Percentiles rank a stretch among this genome's conserved stretches.
phyloP scores from a whole-genome alignment of 2,888 invertebrate genomes.

The Merodon equestris region DNA sequence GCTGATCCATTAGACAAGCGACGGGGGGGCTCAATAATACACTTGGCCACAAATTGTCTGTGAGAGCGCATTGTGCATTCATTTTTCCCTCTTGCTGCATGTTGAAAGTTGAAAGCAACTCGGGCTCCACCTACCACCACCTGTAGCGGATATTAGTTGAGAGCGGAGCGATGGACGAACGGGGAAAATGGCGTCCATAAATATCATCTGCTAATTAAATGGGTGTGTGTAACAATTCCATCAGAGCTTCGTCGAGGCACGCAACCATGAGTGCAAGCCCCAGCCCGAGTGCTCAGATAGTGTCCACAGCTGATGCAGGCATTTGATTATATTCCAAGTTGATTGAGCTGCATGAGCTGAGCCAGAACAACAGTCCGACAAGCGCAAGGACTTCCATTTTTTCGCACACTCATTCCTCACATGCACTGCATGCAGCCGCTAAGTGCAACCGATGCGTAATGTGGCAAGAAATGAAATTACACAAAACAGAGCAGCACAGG shows the following conservation, averaged over 20 bases:
- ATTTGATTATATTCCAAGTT: slow-evolving; percentile 44
- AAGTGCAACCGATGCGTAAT: slow-evolving; percentile 62
- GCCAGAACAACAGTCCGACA: not conserved
- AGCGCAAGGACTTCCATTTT: slow-evolving; percentile 62
- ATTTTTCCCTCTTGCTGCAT: too few relatives aligned
- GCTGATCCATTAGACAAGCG: slow-evolving; percentile 58
- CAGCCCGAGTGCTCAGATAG: slow-evolving; percentile 28
- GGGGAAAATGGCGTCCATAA: slow-evolving; percentile 65
- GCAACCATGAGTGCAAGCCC: slow-evolving; percentile 62
- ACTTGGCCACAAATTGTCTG: slow-evolving; percentile 51
- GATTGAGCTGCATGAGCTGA: too few relatives aligned
- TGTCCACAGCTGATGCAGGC: slow-evolving; percentile 4
- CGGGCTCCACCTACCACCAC: slow-evolving; percentile 61
- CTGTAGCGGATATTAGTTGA: slow-evolving; percentile 29
- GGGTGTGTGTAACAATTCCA: slow-evolving; percentile 68
- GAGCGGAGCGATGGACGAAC: slow-evolving; percentile 9
- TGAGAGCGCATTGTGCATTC: not conserved
- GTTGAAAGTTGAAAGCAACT: not conserved
- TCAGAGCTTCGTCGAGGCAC: slow-evolving; percentile 47
- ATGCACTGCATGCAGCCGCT: slow-evolving; percentile 1
- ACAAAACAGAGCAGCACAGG: too few relatives aligned
- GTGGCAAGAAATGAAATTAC: slow-evolving; percentile 60
- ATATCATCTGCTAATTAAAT: slow-evolving; percentile 67
- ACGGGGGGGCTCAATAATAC: slow-evolving; percentile 47
- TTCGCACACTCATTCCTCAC: slow-evolving; percentile 30